Evolutionary conservation across 2,113 vertebrate species (phyloP).

Genomic region (Candoia aspera): DNA sequence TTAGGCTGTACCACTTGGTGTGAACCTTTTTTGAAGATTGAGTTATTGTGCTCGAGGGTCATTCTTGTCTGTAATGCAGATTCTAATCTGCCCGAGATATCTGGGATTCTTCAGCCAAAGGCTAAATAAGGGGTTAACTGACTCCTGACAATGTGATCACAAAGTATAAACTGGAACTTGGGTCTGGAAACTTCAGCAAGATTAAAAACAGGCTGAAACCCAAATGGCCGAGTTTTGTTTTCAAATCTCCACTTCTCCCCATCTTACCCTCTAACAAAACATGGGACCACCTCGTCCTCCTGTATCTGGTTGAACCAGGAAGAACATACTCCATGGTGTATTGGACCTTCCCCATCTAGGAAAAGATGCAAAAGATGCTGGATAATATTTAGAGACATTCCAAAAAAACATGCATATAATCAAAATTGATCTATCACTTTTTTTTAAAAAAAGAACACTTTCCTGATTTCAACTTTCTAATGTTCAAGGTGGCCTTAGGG

Average conservation of each 20-base stretch:
- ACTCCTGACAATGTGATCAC: background rate
- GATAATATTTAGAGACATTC: background rate
- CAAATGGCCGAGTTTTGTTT: background rate
- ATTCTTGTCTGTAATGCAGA: background rate
- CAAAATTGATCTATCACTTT: too few relatives aligned
- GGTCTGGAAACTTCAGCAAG: background rate
- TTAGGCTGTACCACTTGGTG: too few relatives aligned
- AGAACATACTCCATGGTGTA: conserved; percentile 96
- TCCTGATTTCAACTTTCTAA: background rate
- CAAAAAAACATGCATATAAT: background rate
- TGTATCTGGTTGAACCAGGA: conserved; percentile 96
- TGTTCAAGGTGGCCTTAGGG: background rate
- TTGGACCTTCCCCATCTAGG: conserved; percentile 88
- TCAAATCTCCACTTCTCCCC: too few relatives aligned
- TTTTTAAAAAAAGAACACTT: background rate
- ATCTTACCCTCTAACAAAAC: conserved; percentile 93
- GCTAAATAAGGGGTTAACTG: background rate
- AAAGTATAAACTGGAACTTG: background rate
- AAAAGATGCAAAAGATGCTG: conserved; percentile 6
- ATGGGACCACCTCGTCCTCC: conserved; percentile 88
- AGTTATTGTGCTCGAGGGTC: too few relatives aligned
- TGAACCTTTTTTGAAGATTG: too few relatives aligned
- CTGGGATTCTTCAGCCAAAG: background rate
- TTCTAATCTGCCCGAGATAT: background rate
- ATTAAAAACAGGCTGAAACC: background rate